Conservation (phyloP, 2,888 invertebrate species). For the Ormia ochracea region DNA sequence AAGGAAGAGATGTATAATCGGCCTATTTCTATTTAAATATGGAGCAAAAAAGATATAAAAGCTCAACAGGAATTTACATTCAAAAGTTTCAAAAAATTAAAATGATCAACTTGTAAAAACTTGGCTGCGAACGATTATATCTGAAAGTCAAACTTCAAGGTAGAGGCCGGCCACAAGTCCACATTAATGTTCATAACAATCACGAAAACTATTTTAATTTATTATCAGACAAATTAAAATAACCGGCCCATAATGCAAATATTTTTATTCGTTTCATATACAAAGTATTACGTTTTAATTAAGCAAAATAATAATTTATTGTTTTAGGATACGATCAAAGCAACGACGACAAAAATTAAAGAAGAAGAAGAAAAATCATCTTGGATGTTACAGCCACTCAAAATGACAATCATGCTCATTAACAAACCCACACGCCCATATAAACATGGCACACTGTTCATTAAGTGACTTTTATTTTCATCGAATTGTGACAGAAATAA, state of each 20-base stretch:
- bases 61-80: too few species aligned
- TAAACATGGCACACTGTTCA: background rate
- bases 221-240: background rate
- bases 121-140: background rate
- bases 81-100: too few species aligned
- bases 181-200: background rate
- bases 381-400: background rate
- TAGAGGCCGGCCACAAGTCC: background rate
- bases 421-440: too few species aligned
- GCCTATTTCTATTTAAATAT: too few species aligned
- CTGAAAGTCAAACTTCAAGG: background rate
- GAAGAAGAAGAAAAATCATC: background rate
- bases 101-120: background rate
- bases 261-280: background rate
- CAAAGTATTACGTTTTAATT: constrained; percentile 11
- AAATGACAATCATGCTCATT: background rate
- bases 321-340: constrained; percentile 6
- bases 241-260: background rate
- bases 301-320: constrained; percentile 23
- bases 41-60: too few species aligned
- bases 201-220: background rate
- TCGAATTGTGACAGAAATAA: constrained; percentile 27
- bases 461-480: constrained; percentile 22
- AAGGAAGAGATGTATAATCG: too few species aligned
- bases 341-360: background rate